Conservation (phyloP, 2,888 invertebrate species). For the Norana najaformis region DNA sequence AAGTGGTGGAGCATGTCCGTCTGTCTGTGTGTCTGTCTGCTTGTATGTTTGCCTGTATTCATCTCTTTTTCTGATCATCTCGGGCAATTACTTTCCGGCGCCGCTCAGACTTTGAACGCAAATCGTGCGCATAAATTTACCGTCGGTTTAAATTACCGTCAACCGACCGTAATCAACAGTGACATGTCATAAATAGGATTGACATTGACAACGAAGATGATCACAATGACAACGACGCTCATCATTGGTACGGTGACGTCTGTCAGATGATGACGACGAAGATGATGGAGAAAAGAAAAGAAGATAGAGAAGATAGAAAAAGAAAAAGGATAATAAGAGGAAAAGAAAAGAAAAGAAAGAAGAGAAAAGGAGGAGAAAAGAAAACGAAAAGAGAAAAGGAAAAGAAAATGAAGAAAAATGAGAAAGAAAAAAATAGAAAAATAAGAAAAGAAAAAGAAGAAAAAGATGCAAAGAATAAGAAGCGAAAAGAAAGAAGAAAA, state of each 20-base stretch:
- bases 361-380: neutral
- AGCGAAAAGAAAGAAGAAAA: too few relatives aligned
- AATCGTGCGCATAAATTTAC: neutral
- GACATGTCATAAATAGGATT: neutral
- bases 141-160: neutral
- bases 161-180: neutral
- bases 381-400: neutral
- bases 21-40: neutral
- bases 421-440: neutral
- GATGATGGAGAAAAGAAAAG: neutral
- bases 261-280: neutral
- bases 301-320: neutral
- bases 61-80: neutral
- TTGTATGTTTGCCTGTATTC: neutral
- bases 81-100: neutral
- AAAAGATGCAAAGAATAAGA: too few relatives aligned
- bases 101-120: neutral
- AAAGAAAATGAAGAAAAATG: too few relatives aligned
- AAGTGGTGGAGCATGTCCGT: too few relatives aligned
- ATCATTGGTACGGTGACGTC: neutral
- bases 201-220: neutral
- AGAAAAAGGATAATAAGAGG: neutral
- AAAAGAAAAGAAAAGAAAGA: neutral
- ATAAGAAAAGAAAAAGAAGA: neutral
- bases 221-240: neutral